Evolutionary conservation across 2,113 vertebrate genomes (phyloP).

Genomic region (Antennarius striatus): DNA sequence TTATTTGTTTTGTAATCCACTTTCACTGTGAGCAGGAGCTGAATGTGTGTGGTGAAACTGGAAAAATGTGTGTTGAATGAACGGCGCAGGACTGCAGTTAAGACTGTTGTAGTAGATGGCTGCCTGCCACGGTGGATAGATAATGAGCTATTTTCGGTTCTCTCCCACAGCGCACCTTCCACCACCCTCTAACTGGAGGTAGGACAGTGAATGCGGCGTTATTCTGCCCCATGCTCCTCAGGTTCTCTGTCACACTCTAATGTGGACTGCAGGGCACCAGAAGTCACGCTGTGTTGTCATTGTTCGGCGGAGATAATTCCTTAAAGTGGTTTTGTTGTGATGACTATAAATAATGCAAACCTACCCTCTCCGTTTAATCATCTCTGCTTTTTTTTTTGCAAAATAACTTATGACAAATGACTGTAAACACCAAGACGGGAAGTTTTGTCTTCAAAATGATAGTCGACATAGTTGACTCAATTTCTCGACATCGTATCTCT

Average conservation of each 20-base stretch:
- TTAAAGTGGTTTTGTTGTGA: slow-evolving; percentile 22
- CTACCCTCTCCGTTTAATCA: slow-evolving; percentile 6
- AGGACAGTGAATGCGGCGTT: slow-evolving; percentile 30
- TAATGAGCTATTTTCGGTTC: slow-evolving; percentile 70
- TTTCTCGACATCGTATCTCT: slow-evolving; percentile 18
- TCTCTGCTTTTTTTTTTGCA: slow-evolving; percentile 5
- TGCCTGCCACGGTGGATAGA: slow-evolving; percentile 31
- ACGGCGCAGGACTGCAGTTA: slow-evolving; percentile 35
- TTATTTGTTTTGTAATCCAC: slow-evolving; percentile 77
- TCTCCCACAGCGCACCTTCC: slow-evolving; percentile 40
- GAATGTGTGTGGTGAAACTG: slow-evolving; percentile 31
- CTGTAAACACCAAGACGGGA: slow-evolving; percentile 15
- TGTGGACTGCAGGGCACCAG: slow-evolving; percentile 3
- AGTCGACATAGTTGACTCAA: slow-evolving; percentile 25
- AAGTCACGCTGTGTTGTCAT: slow-evolving; percentile 42
- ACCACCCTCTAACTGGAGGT: slow-evolving; percentile 35
- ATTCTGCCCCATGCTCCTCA: slow-evolving; percentile 14
- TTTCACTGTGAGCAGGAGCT: slow-evolving; percentile 36
- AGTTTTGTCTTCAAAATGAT: slow-evolving; percentile 18
- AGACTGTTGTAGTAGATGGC: slow-evolving; percentile 44
- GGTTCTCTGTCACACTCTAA: slow-evolving; percentile 24
- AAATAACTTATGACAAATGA: slow-evolving; percentile 21
- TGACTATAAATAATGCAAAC: slow-evolving; percentile 48
- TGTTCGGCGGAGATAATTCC: slow-evolving; percentile 2
- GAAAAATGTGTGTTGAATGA: slow-evolving; percentile 49